Conservation (phyloP, 2,113 vertebrate species). For the Meles meles region DNA sequence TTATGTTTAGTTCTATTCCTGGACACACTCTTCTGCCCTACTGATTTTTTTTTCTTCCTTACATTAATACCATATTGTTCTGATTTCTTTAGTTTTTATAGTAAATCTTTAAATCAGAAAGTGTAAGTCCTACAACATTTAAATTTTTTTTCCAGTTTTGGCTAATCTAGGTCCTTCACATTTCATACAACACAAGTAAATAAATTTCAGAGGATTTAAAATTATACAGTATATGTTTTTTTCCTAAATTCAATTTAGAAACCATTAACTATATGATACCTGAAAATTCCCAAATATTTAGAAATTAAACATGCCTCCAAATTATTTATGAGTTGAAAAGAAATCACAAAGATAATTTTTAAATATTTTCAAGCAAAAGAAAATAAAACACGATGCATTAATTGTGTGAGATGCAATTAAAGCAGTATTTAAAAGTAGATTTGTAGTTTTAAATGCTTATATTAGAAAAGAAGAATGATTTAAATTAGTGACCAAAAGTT, state of each 20-base stretch:
- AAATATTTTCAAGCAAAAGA: not conserved
- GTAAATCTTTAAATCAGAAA: not conserved
- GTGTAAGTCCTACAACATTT: not conserved
- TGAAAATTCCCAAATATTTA: not conserved
- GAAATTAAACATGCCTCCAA: not conserved
- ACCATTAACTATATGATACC: not conserved
- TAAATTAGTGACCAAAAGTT: not conserved
- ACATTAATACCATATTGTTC: no score
- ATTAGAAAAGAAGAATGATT: not conserved
- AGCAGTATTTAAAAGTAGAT: not conserved
- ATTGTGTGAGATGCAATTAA: not conserved
- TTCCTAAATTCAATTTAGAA: not conserved
- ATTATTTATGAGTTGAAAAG: no score
- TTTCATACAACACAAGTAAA: not conserved
- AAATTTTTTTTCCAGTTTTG: not conserved
- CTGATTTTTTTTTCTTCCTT: not conserved
- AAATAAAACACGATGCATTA: not conserved
- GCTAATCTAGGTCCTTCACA: not conserved
- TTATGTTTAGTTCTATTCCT: not conserved
- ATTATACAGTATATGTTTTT: not conserved
- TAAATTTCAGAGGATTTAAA: not conserved
- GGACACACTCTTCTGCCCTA: not conserved
- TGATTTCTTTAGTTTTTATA: not conserved
- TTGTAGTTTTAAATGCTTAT: not conserved
- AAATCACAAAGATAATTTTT: not conserved